Conservation (phyloP, 2,888 invertebrate species). For the Leptinotarsa rubiginosa region DNA sequence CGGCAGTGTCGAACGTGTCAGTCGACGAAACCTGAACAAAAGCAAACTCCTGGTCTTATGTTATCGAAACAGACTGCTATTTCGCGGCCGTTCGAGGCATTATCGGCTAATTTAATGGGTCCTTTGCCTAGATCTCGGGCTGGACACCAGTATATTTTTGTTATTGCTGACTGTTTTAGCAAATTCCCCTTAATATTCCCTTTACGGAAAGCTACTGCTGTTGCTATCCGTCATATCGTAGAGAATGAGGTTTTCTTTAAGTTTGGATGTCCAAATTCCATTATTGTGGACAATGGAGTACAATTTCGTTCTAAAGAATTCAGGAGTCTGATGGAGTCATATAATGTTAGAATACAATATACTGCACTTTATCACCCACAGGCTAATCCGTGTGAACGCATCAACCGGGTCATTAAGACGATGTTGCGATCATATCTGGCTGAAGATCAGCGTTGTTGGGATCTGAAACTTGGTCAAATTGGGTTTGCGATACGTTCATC, state of each 20-base stretch:
- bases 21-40: slow-evolving; percentile 30
- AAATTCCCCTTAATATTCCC: slow-evolving; percentile 48
- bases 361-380: slow-evolving; percentile 55
- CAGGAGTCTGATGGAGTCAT: slow-evolving; percentile 31
- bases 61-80: background rate
- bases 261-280: slow-evolving; percentile 49
- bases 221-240: slow-evolving; percentile 32
- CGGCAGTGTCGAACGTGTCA: slow-evolving; percentile 11
- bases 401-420: slow-evolving; percentile 25
- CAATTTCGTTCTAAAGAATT: slow-evolving; percentile 47
- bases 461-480: slow-evolving; percentile 40
- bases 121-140: slow-evolving; percentile 34
- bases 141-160: slow-evolving; percentile 42
- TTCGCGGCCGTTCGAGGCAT: slow-evolving; percentile 38
- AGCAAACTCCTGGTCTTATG: slow-evolving; percentile 35
- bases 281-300: slow-evolving; percentile 52
- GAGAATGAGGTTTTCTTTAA: slow-evolving; percentile 48
- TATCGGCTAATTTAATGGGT: slow-evolving; percentile 43
- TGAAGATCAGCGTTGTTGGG: slow-evolving; percentile 49
- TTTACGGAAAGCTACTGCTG: slow-evolving; percentile 43
- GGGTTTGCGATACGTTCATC: slow-evolving; percentile 45
- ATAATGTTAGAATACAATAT: slow-evolving; percentile 34
- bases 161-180: slow-evolving; percentile 44
- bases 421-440: slow-evolving; percentile 53
- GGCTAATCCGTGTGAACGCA: slow-evolving; percentile 55